phyloP scores from a whole-genome alignment of 2,888 invertebrate genomes.

The Therioaphis trifolii region DNA sequence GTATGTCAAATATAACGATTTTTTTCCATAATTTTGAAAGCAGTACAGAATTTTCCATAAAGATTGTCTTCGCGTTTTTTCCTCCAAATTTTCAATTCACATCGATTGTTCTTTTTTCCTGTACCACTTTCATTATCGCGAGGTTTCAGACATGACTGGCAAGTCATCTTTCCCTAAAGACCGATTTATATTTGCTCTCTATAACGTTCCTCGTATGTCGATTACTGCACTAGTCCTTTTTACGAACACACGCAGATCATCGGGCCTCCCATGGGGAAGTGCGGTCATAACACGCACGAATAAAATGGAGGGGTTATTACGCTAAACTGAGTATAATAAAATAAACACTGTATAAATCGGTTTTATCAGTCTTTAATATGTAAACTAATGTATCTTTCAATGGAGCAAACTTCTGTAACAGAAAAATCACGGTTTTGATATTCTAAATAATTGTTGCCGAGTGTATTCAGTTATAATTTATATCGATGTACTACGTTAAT shows the following conservation, averaged over 20 bases:
- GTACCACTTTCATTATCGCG: background rate
- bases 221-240: background rate
- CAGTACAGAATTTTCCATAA: background rate
- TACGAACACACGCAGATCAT: background rate
- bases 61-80: background rate
- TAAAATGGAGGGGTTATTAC: background rate
- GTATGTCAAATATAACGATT: background rate
- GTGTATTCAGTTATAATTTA: too few species aligned
- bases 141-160: background rate
- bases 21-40: background rate
- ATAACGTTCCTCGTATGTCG: background rate
- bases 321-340: conserved; percentile 4
- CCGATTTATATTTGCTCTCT: conserved; percentile 15
- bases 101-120: background rate
- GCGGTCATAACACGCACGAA: background rate
- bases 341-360: background rate
- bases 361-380: background rate
- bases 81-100: background rate
- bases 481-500: background rate
- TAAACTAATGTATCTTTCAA: background rate
- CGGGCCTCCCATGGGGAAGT: background rate
- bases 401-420: background rate
- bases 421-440: background rate
- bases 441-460: background rate
- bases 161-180: background rate